Evolutionary conservation across 2,888 invertebrate species (phyloP).

Genomic region (Lepidonotus clava): DNA sequence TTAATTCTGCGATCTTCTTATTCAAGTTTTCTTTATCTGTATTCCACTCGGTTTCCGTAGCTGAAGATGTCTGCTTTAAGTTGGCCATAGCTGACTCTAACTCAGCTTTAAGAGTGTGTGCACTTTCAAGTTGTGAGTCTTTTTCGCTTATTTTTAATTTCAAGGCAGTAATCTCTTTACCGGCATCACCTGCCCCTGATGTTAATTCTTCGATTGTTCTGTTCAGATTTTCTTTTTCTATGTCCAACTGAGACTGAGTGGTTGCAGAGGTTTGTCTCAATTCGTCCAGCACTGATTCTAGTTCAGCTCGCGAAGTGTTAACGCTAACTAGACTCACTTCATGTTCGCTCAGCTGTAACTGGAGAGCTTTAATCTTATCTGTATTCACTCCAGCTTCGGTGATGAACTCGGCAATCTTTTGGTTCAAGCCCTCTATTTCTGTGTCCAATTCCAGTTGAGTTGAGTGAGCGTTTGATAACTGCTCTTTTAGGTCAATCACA

Average conservation of each 20-base stretch:
- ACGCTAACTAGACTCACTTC: background rate
- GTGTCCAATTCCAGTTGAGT: background rate
- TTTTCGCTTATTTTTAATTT: background rate
- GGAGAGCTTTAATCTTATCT: background rate
- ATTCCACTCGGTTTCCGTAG: background rate
- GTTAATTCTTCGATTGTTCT: constrained; percentile 9
- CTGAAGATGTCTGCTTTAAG: background rate
- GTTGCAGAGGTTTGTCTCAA: background rate
- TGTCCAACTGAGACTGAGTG: background rate
- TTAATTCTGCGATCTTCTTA: background rate
- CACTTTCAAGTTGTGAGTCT: background rate
- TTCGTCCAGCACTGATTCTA: background rate
- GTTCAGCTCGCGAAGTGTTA: background rate
- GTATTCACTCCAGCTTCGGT: too few relatives aligned
- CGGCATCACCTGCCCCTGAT: background rate
- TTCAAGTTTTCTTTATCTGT: background rate
- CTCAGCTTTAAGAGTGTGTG: background rate
- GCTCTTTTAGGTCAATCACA: background rate
- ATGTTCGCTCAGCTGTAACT: background rate
- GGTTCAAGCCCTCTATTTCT: background rate
- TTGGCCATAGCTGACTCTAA: background rate
- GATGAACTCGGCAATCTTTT: background rate
- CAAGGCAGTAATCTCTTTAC: background rate
- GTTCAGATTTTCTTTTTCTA: constrained; percentile 17
- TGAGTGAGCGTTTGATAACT: background rate